These are phyloP conservation scores for Bettongia penicillata DNA, from an alignment of 2,113 vertebrate species.

Conservation along the genomic window DNA sequence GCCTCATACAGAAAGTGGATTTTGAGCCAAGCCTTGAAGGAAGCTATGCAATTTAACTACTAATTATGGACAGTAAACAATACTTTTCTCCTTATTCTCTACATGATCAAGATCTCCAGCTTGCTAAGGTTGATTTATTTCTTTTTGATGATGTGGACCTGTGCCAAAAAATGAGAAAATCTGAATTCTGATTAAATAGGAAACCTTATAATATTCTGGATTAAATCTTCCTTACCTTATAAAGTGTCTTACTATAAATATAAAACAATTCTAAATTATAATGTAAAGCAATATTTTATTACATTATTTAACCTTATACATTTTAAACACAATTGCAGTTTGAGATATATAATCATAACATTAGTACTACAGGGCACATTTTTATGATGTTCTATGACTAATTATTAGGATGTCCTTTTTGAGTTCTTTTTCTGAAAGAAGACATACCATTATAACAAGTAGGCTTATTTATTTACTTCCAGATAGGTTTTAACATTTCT, in stretches of 20 bases:
- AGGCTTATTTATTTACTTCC: neutral
- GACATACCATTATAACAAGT: constrained; percentile 32
- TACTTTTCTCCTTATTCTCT: constrained; percentile 64
- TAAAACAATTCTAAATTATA: constrained; percentile 25
- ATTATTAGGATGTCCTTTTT: neutral
- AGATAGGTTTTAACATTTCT: neutral
- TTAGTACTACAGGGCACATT: constrained; percentile 10
- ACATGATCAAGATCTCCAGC: constrained; percentile 44
- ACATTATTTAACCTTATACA: neutral
- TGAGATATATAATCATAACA: neutral
- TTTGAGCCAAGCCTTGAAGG: neutral
- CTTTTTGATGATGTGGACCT: constrained; percentile 20
- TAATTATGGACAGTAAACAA: constrained; percentile 61
- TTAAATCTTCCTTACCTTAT: constrained; percentile 43
- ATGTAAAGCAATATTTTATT: neutral
- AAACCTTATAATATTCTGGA: neutral
- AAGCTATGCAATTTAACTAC: constrained; percentile 54
- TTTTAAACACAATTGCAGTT: neutral
- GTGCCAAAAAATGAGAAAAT: constrained; percentile 31
- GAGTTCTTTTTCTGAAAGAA: constrained; percentile 9
- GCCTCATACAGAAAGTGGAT: neutral
- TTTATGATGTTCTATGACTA: constrained; percentile 2
- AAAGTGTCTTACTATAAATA: constrained; percentile 3
- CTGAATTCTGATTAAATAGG: constrained; percentile 14
- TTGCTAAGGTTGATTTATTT: constrained; percentile 18